Conservation (phyloP, 1,140 invertebrate species). For the Drosophila suzukii region DNA sequence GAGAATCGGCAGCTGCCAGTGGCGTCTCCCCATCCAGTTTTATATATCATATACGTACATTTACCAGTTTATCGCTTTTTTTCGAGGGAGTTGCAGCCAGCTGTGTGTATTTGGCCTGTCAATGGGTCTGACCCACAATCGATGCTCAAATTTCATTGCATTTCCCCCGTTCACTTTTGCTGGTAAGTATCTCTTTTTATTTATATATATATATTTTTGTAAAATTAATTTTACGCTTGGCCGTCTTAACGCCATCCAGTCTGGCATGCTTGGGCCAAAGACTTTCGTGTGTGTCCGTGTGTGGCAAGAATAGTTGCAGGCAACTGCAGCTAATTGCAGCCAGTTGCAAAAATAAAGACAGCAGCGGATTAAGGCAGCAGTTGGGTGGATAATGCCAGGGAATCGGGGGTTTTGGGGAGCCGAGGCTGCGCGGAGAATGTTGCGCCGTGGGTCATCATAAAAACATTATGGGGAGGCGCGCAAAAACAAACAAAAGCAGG, state of each 20-base stretch:
- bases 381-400: neutral
- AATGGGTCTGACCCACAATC: conserved; percentile 72
- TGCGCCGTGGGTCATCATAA: conserved; percentile 77
- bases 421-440: conserved; percentile 38
- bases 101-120: conserved; percentile 34
- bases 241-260: conserved; percentile 53
- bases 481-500: conserved; percentile 64
- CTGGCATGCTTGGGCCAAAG: conserved; percentile 21
- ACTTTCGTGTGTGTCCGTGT: conserved; percentile 17
- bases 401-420: neutral
- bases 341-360: conserved; percentile 77
- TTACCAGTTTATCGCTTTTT: neutral
- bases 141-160: conserved; percentile 80
- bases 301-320: conserved; percentile 58
- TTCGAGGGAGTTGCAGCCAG: conserved; percentile 55
- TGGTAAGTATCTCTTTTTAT: neutral
- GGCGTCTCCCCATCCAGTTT: conserved; percentile 39
- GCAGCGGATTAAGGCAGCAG: conserved; percentile 62
- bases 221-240: conserved; percentile 73
- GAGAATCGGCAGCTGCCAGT: conserved; percentile 46
- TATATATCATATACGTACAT: neutral
- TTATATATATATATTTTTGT: conserved; percentile 30
- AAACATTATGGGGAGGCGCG: conserved; percentile 74
- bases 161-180: conserved; percentile 22
- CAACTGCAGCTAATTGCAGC: conserved; percentile 77